These are phyloP conservation scores for Willowsia nigromaculata DNA, from an alignment of 2,888 invertebrate genomes.

Conservation along the genomic window DNA sequence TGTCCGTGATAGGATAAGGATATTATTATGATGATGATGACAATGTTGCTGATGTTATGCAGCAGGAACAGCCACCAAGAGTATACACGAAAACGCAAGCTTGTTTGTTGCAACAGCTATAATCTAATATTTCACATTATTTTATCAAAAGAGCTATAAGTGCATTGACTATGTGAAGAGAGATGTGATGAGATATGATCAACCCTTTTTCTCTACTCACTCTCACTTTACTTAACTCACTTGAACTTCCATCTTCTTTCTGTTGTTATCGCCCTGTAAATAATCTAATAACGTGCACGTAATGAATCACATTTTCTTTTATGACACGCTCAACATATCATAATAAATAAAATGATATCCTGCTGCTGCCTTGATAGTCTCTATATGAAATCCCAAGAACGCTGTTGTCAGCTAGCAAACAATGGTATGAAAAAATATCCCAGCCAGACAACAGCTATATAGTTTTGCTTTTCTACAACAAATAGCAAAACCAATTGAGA, in stretches of 20 bases:
- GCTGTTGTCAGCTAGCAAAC: too few species aligned
- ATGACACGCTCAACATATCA: constrained; percentile 2
- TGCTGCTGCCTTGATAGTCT: not conserved
- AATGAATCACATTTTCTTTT: constrained; percentile 11
- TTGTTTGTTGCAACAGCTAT: not conserved
- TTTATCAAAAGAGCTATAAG: not conserved
- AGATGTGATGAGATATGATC: not conserved
- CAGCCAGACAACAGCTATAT: too few species aligned
- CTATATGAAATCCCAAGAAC: too few species aligned
- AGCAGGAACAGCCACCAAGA: not conserved
- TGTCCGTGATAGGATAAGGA: too few species aligned
- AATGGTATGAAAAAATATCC: too few species aligned
- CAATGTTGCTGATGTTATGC: not conserved
- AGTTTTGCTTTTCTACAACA: not conserved
- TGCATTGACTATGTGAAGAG: not conserved
- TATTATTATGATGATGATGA: constrained; percentile 19
- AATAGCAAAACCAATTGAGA: not conserved
- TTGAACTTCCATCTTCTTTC: not conserved
- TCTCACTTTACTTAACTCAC: not conserved
- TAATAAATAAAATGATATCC: not conserved
- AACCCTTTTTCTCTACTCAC: not conserved
- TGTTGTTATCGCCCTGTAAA: not conserved
- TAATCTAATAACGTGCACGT: constrained; percentile 23
- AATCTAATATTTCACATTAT: constrained; percentile 54
- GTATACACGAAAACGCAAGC: not conserved